phyloP scores from a whole-genome alignment of 2,797 vertebrate species.

The Gymnopithys bicolor region DNA sequence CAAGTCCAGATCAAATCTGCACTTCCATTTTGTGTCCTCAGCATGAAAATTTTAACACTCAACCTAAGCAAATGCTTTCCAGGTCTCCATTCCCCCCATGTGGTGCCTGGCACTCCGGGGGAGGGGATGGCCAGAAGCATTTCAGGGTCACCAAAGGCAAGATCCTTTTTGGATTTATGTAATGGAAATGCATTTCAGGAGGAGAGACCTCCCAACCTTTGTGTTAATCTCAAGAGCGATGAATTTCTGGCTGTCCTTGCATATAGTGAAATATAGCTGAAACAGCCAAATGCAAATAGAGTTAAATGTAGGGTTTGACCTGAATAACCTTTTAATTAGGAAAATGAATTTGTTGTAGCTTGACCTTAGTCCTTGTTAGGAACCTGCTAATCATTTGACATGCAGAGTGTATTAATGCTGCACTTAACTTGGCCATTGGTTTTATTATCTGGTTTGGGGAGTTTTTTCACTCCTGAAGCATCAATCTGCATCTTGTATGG shows the following conservation, averaged over 20 bases:
- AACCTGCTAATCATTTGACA: conserved; percentile 53
- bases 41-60: not conserved
- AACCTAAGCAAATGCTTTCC: not conserved
- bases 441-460: conserved; percentile 45
- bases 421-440: conserved; percentile 65
- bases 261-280: conserved; percentile 56
- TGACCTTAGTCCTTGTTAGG: conserved; percentile 44
- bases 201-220: not conserved
- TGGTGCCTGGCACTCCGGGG: not conserved
- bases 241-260: conserved; percentile 21
- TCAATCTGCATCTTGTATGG: conserved; percentile 29
- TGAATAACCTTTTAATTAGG: conserved; percentile 50
- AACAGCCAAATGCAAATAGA: conserved; percentile 36
- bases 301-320: conserved; percentile 49
- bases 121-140: not conserved
- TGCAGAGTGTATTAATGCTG: conserved; percentile 51
- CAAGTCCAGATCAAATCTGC: not conserved
- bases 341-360: conserved; percentile 50
- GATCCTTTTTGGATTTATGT: not conserved
- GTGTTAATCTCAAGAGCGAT: not conserved
- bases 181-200: not conserved
- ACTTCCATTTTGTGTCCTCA: not conserved
- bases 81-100: not conserved
- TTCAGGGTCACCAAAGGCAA: not conserved
- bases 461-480: not conserved